Conservation (phyloP, 2,113 vertebrate species). For the Ariopsis seemanni region DNA sequence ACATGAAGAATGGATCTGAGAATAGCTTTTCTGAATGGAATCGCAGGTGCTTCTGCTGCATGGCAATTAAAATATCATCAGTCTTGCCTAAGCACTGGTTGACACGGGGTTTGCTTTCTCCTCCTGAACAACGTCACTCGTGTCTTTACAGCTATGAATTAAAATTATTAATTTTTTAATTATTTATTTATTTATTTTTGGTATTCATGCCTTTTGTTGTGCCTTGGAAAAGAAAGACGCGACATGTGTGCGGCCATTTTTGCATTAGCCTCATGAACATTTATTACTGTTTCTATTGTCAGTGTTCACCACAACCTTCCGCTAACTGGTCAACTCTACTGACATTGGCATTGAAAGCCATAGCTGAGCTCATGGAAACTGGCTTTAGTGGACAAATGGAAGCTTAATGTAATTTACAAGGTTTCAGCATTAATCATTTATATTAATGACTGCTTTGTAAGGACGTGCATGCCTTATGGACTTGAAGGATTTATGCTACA, state of each 20-base stretch:
- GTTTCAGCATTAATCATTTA: not conserved
- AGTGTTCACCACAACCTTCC: not conserved
- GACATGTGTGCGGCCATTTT: not conserved
- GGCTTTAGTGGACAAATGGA: not conserved
- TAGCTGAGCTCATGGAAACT: not conserved
- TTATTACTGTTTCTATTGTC: not conserved
- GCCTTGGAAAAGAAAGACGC: not conserved
- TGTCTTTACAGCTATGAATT: not conserved
- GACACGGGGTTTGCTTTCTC: not conserved
- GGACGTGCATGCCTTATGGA: not conserved
- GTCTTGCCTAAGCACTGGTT: not conserved
- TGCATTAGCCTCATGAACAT: not conserved
- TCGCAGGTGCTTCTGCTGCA: constrained; percentile 15
- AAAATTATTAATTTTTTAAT: too few relatives aligned
- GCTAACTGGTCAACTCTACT: too few relatives aligned
- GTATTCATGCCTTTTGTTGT: not conserved
- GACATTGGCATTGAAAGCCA: not conserved
- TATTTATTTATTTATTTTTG: not conserved
- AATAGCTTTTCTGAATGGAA: constrained; percentile 9
- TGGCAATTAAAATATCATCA: constrained; percentile 24
- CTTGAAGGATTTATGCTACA: not conserved
- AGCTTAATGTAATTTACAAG: not conserved
- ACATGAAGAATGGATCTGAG: not conserved
- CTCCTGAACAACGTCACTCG: not conserved
- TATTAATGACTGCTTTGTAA: not conserved